Evolutionary conservation across 2,113 vertebrate genomes (phyloP), one percentile per base, ranked within the genome.

Genomic region (Tragelaphus scriptus): DNA sequence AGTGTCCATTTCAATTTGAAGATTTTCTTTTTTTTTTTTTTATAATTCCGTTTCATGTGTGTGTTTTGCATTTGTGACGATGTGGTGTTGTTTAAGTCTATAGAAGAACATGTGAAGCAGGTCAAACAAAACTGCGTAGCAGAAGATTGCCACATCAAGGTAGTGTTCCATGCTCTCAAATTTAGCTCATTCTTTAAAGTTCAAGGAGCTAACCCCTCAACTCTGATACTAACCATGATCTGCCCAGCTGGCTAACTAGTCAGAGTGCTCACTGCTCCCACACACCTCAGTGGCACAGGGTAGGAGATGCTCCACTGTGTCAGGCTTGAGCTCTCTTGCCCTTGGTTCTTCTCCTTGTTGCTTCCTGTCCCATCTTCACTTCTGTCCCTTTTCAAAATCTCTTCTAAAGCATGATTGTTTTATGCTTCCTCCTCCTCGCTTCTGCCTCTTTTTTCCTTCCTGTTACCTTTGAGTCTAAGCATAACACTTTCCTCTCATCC

Each of bases 51-150:
- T 99, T 99, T 99, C 99, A 99, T 99, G 99, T 99, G 99, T 99
- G 99, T 99, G 99, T 99, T 99, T 99, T 99, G 98, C 99, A 98
- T 99, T 98, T 99, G 98, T 99, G 98, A 97, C 97, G 98, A 98
- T 99, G 99, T 99, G 99, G 97, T 99, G 99, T 98, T 99, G 98
- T 99, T 98, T 99, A 99, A 99, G 99, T 99, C 98, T 99, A 98
- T 99, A 99, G 99, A 99, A 99, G 99, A 99, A 99, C 99, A 99
- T 99, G 98, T 99, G 99, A 99, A 99, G 98, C 99, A 98, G 99
- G 98, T 99, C 99, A 99, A 98, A 99, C 99, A 99, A 99, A 99
- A 99, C 99, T 99, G 97, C 99, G 89, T 99, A 99, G 99, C 99
- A 98, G 99, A 99, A 99, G 99, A 99, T 99, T 99, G 98, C 99